Evolutionary conservation across 2,797 vertebrate genomes (phyloP).

Genomic region (Acrossocheilus wenchowensis): DNA sequence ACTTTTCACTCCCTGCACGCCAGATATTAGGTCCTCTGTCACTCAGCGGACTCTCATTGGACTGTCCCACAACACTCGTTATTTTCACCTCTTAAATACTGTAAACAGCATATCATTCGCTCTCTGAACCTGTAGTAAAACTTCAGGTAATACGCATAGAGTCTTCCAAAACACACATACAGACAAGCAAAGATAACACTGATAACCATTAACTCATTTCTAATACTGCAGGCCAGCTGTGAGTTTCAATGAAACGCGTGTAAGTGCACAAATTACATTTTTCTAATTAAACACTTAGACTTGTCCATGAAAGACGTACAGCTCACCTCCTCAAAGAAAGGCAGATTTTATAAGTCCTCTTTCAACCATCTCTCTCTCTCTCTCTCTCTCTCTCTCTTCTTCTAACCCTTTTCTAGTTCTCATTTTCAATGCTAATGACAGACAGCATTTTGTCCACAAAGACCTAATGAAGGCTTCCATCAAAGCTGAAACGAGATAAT

Average conservation of each 20-base stretch:
- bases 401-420: conserved; percentile 5
- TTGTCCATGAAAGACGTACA: conserved; percentile 15
- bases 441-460: conserved; percentile 31
- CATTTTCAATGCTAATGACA: conserved; percentile 48
- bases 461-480: conserved; percentile 37
- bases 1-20: conserved; percentile 71
- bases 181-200: background rate
- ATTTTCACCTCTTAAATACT: conserved; percentile 74
- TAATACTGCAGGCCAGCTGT: conserved; percentile 58
- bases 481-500: conserved; percentile 24
- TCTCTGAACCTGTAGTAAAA: conserved; percentile 59
- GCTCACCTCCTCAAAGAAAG: conserved; percentile 39
- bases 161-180: conserved; percentile 67
- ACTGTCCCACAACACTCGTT: conserved; percentile 59
- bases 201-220: conserved; percentile 54
- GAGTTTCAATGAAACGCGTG: conserved; percentile 66
- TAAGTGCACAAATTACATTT: conserved; percentile 56
- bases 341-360: conserved; percentile 11
- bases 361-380: conserved; percentile 7
- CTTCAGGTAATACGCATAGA: conserved; percentile 77
- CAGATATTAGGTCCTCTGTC: conserved; percentile 75
- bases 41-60: conserved; percentile 57
- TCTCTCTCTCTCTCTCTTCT: background rate
- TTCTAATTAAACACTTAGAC: conserved; percentile 73
- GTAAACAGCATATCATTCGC: conserved; percentile 68